Evolutionary conservation across 2,888 invertebrate species (phyloP), one percentile per base, ranked within the genome.

Genomic region (Drosophila helvetica): DNA sequence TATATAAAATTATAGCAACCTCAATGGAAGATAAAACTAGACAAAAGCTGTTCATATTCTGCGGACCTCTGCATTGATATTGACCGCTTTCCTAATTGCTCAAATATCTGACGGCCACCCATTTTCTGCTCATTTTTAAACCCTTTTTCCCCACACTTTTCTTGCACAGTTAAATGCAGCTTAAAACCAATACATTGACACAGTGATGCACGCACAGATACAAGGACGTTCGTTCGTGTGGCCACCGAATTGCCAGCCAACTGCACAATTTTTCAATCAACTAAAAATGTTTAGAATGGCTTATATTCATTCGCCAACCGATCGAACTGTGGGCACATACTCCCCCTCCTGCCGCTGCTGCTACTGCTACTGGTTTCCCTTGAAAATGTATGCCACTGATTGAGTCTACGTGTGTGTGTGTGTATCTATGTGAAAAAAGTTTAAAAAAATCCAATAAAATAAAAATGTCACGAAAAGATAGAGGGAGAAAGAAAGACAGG

Each of bases 221-320:
- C 1, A 50, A 27, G 54, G 25, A 42, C 17, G 55, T 18, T 19
- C 12, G 19, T 27, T 25, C 50, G 6, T 50, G 43, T 43, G 66
- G 66, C 65, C 33, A 47, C 63, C 63, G 46, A 77, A 84, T 78
- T 80, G 81, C 81, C 81, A 81, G 56, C 79, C 79, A 84, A 84
- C 81, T 84, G 83, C 82, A 81, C 86, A 87, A 87, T 87, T 87
- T 84, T 84, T 87, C 83, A 84, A 84, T 84, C 86, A 84, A 81
- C 83, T 81, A 85, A 87, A 84, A 84, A 84, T 87, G 82, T 74
- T 87, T 82, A 79, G 87, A 85, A 82, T 74, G 74, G 73, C 61
- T 74, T 74, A 66, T 74, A 74, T 79, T 85, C 74, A 84, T 69
- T 75, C 74, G 54, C 61, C 55, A 58, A 64, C 60, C 71, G 75